These are phyloP conservation scores for Suricata suricatta DNA, from an alignment of 2,113 vertebrate species.

Conservation along the genomic window DNA sequence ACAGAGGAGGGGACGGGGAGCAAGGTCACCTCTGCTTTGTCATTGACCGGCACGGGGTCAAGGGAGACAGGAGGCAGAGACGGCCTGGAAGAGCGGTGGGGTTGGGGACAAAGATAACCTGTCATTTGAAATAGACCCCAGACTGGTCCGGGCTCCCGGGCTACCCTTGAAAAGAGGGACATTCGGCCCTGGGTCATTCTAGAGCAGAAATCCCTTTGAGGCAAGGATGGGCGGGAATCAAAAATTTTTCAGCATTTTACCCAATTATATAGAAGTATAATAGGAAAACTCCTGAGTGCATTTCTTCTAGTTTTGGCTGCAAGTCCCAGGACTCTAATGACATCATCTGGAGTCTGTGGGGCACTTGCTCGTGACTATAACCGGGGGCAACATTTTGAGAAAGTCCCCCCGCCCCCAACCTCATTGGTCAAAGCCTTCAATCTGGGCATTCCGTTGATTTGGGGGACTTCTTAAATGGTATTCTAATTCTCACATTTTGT, in stretches of 20 bases:
- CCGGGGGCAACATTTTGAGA: neutral
- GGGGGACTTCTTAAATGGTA: neutral
- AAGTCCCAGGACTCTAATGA: neutral
- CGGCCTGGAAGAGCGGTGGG: neutral
- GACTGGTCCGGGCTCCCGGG: too few species aligned
- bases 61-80: neutral
- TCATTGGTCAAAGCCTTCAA: neutral
- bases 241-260: neutral
- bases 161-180: neutral
- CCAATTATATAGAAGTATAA: neutral
- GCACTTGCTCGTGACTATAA: rapidly evolving
- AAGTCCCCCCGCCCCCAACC: neutral
- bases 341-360: neutral
- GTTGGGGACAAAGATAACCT: too few species aligned
- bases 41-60: rapidly evolving
- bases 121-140: neutral
- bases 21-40: neutral
- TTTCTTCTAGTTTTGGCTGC: neutral
- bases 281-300: neutral
- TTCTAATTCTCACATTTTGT: neutral
- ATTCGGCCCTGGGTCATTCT: neutral
- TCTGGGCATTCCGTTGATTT: neutral
- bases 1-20: neutral
- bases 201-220: neutral
- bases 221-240: neutral